Evolutionary conservation across 2,113 vertebrate species (phyloP), one percentile per base, ranked within the genome.

Genomic region (Daphoenositta chrysoptera): DNA sequence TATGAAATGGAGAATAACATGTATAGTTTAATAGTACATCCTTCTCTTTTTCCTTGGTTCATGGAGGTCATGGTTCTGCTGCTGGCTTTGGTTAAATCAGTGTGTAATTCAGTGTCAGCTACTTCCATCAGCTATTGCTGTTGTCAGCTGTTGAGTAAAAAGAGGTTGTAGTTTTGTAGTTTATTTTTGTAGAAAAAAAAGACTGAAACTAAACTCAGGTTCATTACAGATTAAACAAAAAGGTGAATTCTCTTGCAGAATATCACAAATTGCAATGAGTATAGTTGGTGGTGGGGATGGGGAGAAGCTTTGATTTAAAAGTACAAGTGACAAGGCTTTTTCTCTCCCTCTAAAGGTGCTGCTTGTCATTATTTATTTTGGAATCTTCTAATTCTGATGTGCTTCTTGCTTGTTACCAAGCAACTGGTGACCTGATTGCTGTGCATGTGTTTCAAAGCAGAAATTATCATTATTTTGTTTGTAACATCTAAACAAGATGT

Each of bases 281-380:
- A 44, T 42, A 76, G 48, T 23, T 85, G 60, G 68, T 77, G 73
- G 42, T 72, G 89, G 92, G 93, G 69, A 47, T 15, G 61, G 85
- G 80, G 44, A 91, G 48, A 89, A 75, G 42, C 21, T 77, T 80
- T 96, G 57, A 85, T 94, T 57, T 91, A 78, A 84, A 50, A 91
- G 77, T 90, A 89, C 65, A 85, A 79, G 89, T 94, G 71, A 70
- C 82, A 39, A 89, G 93, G 72, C 93, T 93, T 93, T 83, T 93
- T 96, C 95, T 88, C 91, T 91, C 66, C 86, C 92, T 89, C 80
- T 95, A 24, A 95, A 97, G 97, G 70, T 96, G 80, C 93, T 97
- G 94, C 82, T 94, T 95, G 94, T 95, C 90, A 90, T 94, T 97
- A 90, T 71, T 93, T 95, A 92, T 94, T 91, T 90, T 90, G 80